Conservation (phyloP, 2,888 invertebrate genomes). For the Chrysotoxum bicinctum region DNA sequence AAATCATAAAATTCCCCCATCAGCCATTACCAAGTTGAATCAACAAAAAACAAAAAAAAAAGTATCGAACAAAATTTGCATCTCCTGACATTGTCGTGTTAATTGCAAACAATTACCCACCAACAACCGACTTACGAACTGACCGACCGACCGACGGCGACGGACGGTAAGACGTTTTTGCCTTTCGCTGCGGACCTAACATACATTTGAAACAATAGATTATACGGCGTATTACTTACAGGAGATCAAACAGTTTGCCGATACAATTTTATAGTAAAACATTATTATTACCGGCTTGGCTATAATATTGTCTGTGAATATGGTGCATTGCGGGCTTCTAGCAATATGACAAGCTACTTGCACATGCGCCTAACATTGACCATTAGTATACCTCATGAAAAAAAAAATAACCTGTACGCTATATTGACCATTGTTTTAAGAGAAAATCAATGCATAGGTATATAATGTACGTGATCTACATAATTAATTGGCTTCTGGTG, state of each 20-base stretch:
- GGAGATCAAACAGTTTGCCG: constrained; percentile 24
- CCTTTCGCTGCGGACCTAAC: constrained; percentile 14
- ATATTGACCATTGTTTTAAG: constrained; percentile 60
- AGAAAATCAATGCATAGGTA: constrained; percentile 34
- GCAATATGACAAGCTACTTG: constrained; percentile 57
- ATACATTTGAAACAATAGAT: constrained; percentile 2
- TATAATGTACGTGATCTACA: constrained; percentile 58
- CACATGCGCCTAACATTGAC: constrained; percentile 56
- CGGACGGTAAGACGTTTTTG: not conserved
- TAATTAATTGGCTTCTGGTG: constrained; percentile 55
- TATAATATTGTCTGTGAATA: not conserved
- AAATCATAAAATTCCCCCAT: constrained; percentile 41
- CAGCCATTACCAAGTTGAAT: constrained; percentile 19
- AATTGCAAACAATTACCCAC: constrained; percentile 62
- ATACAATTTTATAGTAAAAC: constrained; percentile 38
- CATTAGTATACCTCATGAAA: constrained; percentile 21
- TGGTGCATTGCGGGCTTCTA: constrained; percentile 20
- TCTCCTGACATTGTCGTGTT: constrained; percentile 66
- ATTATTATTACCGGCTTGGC: constrained; percentile 13
- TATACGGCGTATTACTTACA: not conserved
- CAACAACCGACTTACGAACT: not conserved
- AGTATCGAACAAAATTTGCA: constrained; percentile 58
- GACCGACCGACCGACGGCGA: not conserved
- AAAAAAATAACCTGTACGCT: not conserved
- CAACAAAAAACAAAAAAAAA: not conserved